Evolutionary conservation across 2,113 vertebrate species (phyloP).

Genomic region (Scomber japonicus): DNA sequence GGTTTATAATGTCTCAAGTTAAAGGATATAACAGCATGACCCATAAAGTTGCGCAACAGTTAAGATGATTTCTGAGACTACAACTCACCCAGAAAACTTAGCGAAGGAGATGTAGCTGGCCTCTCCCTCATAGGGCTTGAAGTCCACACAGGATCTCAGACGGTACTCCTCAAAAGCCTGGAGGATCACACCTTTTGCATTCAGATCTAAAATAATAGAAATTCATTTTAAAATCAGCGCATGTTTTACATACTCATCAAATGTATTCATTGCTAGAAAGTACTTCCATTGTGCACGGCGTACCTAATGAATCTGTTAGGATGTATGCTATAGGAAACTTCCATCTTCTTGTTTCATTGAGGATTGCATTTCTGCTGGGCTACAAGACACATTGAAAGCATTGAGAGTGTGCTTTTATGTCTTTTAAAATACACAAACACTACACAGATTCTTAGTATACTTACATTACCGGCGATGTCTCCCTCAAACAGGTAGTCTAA

Average conservation of each 20-base stretch:
- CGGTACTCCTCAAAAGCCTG: constrained; percentile 93
- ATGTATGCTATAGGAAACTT: constrained; percentile 92
- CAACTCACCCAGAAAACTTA: constrained; percentile 87
- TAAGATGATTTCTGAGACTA: background rate
- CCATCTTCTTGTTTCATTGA: constrained; percentile 86
- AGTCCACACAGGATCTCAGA: constrained; percentile 94
- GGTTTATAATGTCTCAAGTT: background rate
- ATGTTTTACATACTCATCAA: background rate
- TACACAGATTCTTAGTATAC: constrained; percentile 25
- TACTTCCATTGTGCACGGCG: background rate
- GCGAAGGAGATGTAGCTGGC: constrained; percentile 87
- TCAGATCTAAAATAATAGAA: constrained; percentile 71
- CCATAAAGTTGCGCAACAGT: constrained; percentile 40
- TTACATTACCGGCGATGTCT: constrained; percentile 82
- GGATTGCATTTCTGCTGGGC: constrained; percentile 86
- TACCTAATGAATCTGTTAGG: constrained; percentile 91
- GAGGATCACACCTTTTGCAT: constrained; percentile 93
- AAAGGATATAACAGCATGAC: background rate
- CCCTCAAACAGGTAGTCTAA: constrained; percentile 79
- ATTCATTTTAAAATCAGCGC: background rate
- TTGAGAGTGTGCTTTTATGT: background rate
- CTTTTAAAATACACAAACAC: background rate
- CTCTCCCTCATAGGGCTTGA: constrained; percentile 94
- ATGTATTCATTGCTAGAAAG: background rate
- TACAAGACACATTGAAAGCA: constrained; percentile 62